Conservation (phyloP, 2,113 vertebrate genomes). For the Cairina moschata region DNA sequence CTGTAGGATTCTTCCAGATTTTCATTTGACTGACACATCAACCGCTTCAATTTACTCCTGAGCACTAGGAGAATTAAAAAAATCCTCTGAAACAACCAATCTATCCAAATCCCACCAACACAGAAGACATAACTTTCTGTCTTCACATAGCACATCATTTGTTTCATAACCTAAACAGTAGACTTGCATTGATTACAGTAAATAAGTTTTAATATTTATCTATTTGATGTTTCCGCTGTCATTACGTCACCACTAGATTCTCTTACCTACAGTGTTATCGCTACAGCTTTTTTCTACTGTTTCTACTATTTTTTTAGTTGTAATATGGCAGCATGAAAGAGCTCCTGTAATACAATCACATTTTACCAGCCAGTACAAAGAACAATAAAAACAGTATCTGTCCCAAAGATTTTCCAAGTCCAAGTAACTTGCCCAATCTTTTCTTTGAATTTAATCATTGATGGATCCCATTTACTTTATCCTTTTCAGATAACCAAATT, state of each 20-base stretch:
- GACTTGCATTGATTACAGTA: neutral
- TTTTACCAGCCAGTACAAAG: neutral
- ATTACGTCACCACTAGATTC: neutral
- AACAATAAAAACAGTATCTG: neutral
- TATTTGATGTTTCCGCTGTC: neutral
- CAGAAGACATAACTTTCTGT: neutral
- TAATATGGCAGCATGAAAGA: neutral
- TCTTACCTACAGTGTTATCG: neutral
- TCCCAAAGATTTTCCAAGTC: neutral
- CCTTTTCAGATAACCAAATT: neutral
- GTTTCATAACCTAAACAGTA: neutral
- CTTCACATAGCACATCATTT: neutral
- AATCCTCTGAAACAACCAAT: neutral
- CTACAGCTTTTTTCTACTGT: neutral
- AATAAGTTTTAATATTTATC: neutral
- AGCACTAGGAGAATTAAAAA: neutral
- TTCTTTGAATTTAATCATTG: neutral
- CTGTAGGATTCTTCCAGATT: neutral
- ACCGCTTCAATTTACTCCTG: neutral
- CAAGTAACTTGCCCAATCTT: neutral
- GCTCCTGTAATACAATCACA: neutral
- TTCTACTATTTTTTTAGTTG: neutral
- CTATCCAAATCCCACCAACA: neutral
- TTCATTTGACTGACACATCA: neutral
- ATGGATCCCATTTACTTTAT: neutral